Conservation (phyloP, 2,888 invertebrate genomes). For the Tiphia femorata region DNA sequence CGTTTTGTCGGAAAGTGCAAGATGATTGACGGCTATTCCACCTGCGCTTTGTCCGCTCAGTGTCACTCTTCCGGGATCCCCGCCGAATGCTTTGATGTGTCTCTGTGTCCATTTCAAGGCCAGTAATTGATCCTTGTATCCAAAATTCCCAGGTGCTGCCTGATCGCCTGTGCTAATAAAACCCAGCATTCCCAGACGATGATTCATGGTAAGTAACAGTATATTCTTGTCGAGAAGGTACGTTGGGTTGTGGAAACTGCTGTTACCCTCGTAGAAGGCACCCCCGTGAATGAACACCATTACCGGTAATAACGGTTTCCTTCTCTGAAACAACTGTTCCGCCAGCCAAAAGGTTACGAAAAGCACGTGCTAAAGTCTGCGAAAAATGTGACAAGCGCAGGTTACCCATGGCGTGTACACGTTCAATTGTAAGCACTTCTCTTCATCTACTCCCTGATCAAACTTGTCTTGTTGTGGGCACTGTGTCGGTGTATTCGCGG, state of each 20-base stretch:
- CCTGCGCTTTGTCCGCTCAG: constrained; percentile 42
- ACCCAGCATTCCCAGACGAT: constrained; percentile 39
- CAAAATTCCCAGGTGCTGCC: constrained; percentile 39
- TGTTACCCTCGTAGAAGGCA: constrained; percentile 25
- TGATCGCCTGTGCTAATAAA: constrained; percentile 42
- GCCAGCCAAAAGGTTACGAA: not conserved
- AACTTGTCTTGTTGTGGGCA: not conserved
- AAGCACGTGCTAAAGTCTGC: no score
- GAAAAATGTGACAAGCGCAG: not conserved
- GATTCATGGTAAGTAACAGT: constrained; percentile 39
- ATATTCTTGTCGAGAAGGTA: constrained; percentile 42
- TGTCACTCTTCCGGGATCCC: constrained; percentile 38
- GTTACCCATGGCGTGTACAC: constrained; percentile 12
- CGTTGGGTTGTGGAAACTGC: constrained; percentile 14
- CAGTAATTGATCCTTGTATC: constrained; percentile 41
- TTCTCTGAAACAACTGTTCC: not conserved
- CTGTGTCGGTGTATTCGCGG: constrained; percentile 28
- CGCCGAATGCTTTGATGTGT: constrained; percentile 38
- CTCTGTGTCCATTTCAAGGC: constrained; percentile 41
- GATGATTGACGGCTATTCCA: constrained; percentile 35
- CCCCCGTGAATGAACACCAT: constrained; percentile 46
- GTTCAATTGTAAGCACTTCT: constrained; percentile 15
- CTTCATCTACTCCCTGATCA: not conserved
- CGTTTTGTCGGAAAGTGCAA: constrained; percentile 31
- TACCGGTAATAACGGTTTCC: constrained; percentile 28